phyloP scores from a whole-genome alignment of 2,113 vertebrate species.

The Crotophaga sulcirostris region DNA sequence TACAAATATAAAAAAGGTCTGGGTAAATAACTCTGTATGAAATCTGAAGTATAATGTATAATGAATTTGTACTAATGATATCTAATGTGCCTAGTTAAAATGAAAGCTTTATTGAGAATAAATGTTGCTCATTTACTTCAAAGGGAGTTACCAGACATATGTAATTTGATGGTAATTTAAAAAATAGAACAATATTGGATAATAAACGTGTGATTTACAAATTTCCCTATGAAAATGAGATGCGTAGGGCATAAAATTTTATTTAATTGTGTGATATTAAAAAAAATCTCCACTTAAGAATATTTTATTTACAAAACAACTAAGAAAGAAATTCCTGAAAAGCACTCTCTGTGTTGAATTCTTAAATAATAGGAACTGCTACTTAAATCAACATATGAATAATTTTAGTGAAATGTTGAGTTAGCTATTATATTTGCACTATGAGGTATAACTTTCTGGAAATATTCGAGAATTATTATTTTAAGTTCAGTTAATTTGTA shows the following conservation, averaged over 20 bases:
- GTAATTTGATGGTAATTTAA: slow-evolving; percentile 69
- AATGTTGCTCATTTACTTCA: slow-evolving; percentile 78
- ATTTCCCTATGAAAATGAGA: slow-evolving; percentile 50
- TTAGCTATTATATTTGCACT: neutral
- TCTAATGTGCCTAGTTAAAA: slow-evolving; percentile 75
- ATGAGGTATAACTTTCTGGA: neutral
- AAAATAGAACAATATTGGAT: slow-evolving; percentile 67
- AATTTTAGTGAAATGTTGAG: neutral
- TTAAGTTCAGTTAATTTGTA: neutral
- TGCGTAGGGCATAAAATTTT: neutral
- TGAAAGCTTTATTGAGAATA: slow-evolving; percentile 75
- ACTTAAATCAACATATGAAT: neutral
- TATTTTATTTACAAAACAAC: neutral
- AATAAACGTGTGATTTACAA: slow-evolving; percentile 62
- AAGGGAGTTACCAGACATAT: slow-evolving; percentile 68
- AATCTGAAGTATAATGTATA: slow-evolving; percentile 75
- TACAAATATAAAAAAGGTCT: slow-evolving; percentile 68
- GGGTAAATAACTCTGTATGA: slow-evolving; percentile 74
- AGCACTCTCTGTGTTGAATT: neutral
- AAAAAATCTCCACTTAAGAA: neutral
- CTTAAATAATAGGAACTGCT: neutral
- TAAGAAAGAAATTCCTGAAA: neutral
- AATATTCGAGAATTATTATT: neutral
- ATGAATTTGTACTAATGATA: slow-evolving; percentile 79
- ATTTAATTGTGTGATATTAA: neutral